A percentile compares a stretch with the other conserved stretches of the same genome.
Conservation (phyloP, 2,888 invertebrate species). For the Calliphora vomitoria region DNA sequence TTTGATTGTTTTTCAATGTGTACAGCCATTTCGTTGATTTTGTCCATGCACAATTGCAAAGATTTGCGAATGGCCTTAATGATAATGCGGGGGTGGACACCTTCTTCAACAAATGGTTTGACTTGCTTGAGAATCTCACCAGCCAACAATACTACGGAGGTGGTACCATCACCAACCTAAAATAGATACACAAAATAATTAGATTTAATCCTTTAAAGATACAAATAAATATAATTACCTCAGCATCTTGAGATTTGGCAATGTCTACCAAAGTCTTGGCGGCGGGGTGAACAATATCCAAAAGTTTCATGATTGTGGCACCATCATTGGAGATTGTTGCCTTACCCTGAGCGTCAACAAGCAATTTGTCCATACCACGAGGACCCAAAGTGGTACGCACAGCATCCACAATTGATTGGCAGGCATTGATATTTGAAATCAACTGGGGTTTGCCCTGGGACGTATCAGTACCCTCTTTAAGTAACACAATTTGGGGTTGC, state of each 20-base stretch:
- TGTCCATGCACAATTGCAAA: slow-evolving; percentile 91
- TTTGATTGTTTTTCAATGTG: slow-evolving; percentile 89
- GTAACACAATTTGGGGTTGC: slow-evolving; percentile 98
- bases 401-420: slow-evolving; percentile 97
- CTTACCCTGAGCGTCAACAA: slow-evolving; percentile 95
- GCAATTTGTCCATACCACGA: slow-evolving; percentile 99
- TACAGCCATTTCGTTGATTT: slow-evolving; percentile 93
- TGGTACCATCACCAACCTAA: slow-evolving; percentile 99
- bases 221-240: slow-evolving; percentile 87
- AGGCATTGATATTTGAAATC: slow-evolving; percentile 98
- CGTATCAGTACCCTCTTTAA: slow-evolving; percentile 99
- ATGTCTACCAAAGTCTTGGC: slow-evolving; percentile 99
- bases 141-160: slow-evolving; percentile 97
- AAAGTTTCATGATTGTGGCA: slow-evolving; percentile 98
- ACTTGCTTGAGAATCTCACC: slow-evolving; percentile 97
- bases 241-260: slow-evolving; percentile 99
- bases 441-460: slow-evolving; percentile 98
- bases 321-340: slow-evolving; percentile 99
- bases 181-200: not conserved
- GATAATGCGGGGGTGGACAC: slow-evolving; percentile 96
- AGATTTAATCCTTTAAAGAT: not conserved
- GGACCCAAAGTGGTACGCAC: slow-evolving; percentile 98
- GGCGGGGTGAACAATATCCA: slow-evolving; percentile 99
- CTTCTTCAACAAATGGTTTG: slow-evolving; percentile 98
- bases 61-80: slow-evolving; percentile 95